Conservation (phyloP, 2,797 vertebrate genomes). For the Myotis findleyi region DNA sequence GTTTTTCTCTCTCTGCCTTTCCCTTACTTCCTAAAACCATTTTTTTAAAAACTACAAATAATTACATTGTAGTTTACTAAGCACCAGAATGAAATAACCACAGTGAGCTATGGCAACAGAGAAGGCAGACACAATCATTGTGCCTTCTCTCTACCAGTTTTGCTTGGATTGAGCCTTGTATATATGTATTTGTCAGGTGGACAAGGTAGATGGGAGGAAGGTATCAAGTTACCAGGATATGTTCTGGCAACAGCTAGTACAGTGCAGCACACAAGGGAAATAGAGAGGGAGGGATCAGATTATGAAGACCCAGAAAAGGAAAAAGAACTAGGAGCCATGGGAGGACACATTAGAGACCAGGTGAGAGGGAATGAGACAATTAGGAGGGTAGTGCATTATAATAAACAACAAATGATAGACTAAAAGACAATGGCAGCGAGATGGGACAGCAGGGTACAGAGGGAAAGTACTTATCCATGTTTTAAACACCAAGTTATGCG, state of each 20-base stretch:
- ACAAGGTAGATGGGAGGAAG: neutral
- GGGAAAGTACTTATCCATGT: neutral
- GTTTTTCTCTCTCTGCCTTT: too few species aligned
- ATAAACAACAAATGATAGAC: neutral
- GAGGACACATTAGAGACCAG: neutral
- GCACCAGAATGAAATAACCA: neutral
- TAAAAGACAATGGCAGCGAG: neutral
- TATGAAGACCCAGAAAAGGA: neutral
- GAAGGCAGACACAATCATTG: neutral
- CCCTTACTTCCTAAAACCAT: too few species aligned
- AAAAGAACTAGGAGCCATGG: neutral
- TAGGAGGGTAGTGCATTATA: neutral
- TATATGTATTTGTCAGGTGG: neutral
- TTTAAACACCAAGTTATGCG: neutral
- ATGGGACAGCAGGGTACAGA: neutral
- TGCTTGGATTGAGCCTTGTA: neutral
- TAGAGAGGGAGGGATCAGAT: neutral
- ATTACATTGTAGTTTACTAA: neutral
- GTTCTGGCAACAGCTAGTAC: neutral
- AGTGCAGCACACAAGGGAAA: neutral
- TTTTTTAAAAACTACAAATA: neutral
- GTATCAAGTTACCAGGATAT: neutral
- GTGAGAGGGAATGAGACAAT: neutral
- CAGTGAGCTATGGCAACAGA: neutral
- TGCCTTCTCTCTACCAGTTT: neutral